Evolutionary conservation across 2,888 invertebrate genomes (phyloP).

Genomic region (Panopea generosa): DNA sequence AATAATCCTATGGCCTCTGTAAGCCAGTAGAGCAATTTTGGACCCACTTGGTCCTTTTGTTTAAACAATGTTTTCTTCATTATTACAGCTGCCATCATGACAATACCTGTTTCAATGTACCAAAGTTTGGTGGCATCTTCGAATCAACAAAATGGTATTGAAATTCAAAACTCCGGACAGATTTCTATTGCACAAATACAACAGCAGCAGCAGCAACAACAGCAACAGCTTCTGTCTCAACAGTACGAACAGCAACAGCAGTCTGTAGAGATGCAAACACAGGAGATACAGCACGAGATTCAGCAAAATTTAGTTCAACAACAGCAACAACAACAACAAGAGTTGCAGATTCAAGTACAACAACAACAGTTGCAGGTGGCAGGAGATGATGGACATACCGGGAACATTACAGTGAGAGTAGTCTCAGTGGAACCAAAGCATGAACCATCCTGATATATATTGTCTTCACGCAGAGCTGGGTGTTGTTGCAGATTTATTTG

Average conservation of each 20-base stretch:
- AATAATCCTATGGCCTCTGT: too few species aligned
- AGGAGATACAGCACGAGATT: conserved; percentile 17
- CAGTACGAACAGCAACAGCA: conserved; percentile 34
- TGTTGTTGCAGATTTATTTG: too few species aligned
- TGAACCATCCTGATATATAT: too few species aligned
- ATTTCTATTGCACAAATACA: conserved; percentile 31
- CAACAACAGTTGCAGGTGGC: conserved; percentile 9
- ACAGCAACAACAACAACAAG: conserved; percentile 31
- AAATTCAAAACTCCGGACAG: conserved; percentile 26
- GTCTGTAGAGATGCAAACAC: neutral
- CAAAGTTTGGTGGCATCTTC: conserved; percentile 95
- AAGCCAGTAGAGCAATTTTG: too few species aligned
- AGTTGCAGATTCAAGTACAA: conserved; percentile 8
- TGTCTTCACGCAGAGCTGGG: too few species aligned
- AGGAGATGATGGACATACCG: neutral
- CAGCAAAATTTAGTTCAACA: conserved; percentile 14
- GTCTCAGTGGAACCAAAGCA: conserved; percentile 28
- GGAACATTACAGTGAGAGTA: conserved; percentile 27
- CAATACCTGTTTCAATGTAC: conserved; percentile 98
- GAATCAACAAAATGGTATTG: conserved; percentile 29
- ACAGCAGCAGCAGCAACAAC: too few species aligned
- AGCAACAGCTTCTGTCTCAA: conserved; percentile 33
- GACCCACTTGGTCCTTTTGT: too few species aligned
- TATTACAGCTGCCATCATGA: conserved; percentile 94
- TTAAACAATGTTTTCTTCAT: conserved; percentile 11